These are phyloP conservation scores for Chelonus formosanus DNA, from an alignment of 2,888 invertebrate genomes.

Conservation along the genomic window DNA sequence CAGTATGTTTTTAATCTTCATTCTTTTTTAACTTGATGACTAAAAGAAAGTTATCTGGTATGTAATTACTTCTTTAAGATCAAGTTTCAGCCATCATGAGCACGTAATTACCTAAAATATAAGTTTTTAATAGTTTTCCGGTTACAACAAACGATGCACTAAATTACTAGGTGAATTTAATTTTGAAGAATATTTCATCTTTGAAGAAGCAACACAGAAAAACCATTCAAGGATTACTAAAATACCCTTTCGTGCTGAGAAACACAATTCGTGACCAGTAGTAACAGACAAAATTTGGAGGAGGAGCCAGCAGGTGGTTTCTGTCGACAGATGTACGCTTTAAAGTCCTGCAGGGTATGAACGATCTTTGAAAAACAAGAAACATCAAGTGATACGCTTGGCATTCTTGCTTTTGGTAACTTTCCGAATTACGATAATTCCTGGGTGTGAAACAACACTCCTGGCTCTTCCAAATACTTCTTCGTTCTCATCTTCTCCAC, in stretches of 20 bases:
- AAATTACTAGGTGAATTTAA: no score
- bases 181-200: no score
- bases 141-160: no score
- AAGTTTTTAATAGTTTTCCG: no score
- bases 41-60: no score
- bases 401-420: conserved; percentile 24
- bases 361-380: conserved; percentile 11
- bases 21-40: no score
- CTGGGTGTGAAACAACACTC: conserved; percentile 19
- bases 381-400: conserved; percentile 3
- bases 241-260: conserved; percentile 1
- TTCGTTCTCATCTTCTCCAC: conserved; percentile 10
- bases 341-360: conserved; percentile 3
- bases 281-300: conserved; percentile 26
- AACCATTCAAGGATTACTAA: neutral
- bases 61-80: no score
- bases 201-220: no score
- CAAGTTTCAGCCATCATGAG: no score
- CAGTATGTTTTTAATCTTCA: no score
- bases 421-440: conserved; percentile 31
- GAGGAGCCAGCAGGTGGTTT: conserved; percentile 34
- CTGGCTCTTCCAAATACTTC: conserved; percentile 7
- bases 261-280: conserved; percentile 24
- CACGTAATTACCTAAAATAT: no score
- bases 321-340: conserved; percentile 35